Base-by-base conservation (phyloP, 2,113 vertebrate species). In the Petrocephalus microphthalmus region DNA sequence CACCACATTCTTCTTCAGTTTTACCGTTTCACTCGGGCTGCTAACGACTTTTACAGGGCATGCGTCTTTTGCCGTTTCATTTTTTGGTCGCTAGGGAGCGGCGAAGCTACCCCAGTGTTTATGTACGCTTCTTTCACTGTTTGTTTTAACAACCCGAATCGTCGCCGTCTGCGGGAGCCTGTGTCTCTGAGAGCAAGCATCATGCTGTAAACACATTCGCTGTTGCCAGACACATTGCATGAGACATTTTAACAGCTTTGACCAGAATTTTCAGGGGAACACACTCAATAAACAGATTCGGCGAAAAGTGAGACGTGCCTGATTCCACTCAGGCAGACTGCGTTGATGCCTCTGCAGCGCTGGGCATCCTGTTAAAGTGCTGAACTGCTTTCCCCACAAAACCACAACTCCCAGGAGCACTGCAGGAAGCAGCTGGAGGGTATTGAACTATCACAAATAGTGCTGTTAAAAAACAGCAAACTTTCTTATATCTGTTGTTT, bases 271-370 rank as follows among this genome's bases (percentile, higher is more conserved):
- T 91, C 90, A 42, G 52, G 91, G 90, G 89, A 94, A 95, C 93
- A 93, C 92, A 94, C 91, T 94, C 89, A 92, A 94, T 94, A 91
- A 95, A 93, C 94, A 94, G 90, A 93, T 92, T 94, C 90, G 86
- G 87, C 81, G 89, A 54, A 91, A 86, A 85, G 74, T 83, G 88
- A 91, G 89, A 88, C 29, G 86, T 51, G 88, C 90, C 90, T 91
- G 87, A 90, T 89, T 91, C 37, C 37, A 84, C 88, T 91, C 89
- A 53, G 90, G 78, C 7, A 8, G 82, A 91, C 90, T 90, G 87
- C 89, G 89, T 90, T 89, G 93, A 93, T 89, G 93, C 92, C 91
- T 91, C 92, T 91, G 90, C 91, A 88, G 90, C 84, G 84, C 90
- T 90, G 92, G 92, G 91, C 90, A 94, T 91, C 90, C 90, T 90